Base-by-base conservation (phyloP, 2,888 invertebrate genomes). In the Gisinianus flammeolus region DNA sequence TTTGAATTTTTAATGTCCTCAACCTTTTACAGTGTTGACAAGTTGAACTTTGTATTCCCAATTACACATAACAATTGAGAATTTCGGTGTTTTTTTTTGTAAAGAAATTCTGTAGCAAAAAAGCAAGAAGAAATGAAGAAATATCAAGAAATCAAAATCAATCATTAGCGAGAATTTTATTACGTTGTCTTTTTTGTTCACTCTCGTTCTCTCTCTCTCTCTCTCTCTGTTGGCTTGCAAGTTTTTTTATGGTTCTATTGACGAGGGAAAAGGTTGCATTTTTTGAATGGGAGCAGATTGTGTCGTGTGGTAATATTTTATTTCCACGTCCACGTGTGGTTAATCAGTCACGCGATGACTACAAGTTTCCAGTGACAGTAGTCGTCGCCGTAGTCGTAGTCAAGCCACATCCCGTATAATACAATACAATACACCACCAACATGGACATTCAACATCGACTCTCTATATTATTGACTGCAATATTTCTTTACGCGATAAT, bases 331-430 rank as follows among this genome's bases (percentile, higher is more conserved):
- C 79, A 69, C 79, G 80, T 80, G 80, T 70, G 81, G 82, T 81
- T 80, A 83, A 81, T 81, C 80, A 81, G 83, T 83, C 83, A 83
- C 83, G 83, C 83, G 77, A 83, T 67, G 66, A 52, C 66, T 68
- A 68, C 35, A 64, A 62, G 54, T 54, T 54, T 54, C 16, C n/a
- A 62, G 62, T 62, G 62, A 62, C 62, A 62, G 62, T 62, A 24
- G n/a, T 54, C 19, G 54, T 54, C 6, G 54, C 16, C 54, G n/a
- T 54, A n/a, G 54, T n/a, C 54, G n/a, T 3, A 54, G 8, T n/a
- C 54, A 54, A n/a, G n/a, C n/a, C n/a, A n/a, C n/a, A n/a, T n/a
- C n/a, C n/a, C n/a, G n/a, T n/a, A n/a, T n/a, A n/a, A n/a, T n/a
- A n/a, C n/a, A n/a, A n/a, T n/a, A n/a, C 52, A 44, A 16, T 44